Evolutionary conservation across 2,797 vertebrate genomes (phyloP), one percentile per base, ranked within the genome.

Genomic region (Anas bahamensis): DNA sequence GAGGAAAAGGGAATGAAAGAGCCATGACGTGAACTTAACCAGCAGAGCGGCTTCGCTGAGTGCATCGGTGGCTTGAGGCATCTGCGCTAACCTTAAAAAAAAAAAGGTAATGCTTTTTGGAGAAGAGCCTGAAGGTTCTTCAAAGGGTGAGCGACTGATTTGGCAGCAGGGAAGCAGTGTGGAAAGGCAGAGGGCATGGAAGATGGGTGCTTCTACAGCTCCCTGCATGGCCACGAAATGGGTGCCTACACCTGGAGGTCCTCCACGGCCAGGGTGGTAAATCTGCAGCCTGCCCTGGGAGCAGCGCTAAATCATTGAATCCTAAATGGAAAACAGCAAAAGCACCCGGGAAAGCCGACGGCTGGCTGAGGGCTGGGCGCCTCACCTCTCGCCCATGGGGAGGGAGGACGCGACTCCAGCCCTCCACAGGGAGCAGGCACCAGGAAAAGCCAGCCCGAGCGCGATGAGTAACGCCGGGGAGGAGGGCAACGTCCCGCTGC

Each of bases 401-500:
- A 70, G 53, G 56, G 56, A 83, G 83, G 72, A 29, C 15, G 5
- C 1, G 1, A 13, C 13, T 80, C 23, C n/a, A 31, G 44, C 17
- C 53, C 13, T 53, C 41, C 2, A 1, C 1, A 2, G 17, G 42
- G 13, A 59, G 24, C 31, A 13, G 18, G 17, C 1, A 1, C 4
- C 2, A 17, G 15, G 31, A 53, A 69, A 88, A 63, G 66, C 52
- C 55, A 59, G n/a, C 1, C 4, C 9, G 57, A 74, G 7, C 0
- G 2, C 55, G 42, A 55, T 48, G 66, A 50, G 55, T 28, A 60
- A 73, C 29, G 33, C 28, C 4, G 11, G 39, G 60, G 29, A 79
- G 56, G 46, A 86, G 39, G 37, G n/a, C 2, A 6, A 13, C 5
- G 18, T 81, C 64, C 48, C 2, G 0, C 52, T 66, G 50, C 59